Base-by-base conservation (phyloP, 1,140 invertebrate genomes). In the Drosophila seguyi region DNA sequence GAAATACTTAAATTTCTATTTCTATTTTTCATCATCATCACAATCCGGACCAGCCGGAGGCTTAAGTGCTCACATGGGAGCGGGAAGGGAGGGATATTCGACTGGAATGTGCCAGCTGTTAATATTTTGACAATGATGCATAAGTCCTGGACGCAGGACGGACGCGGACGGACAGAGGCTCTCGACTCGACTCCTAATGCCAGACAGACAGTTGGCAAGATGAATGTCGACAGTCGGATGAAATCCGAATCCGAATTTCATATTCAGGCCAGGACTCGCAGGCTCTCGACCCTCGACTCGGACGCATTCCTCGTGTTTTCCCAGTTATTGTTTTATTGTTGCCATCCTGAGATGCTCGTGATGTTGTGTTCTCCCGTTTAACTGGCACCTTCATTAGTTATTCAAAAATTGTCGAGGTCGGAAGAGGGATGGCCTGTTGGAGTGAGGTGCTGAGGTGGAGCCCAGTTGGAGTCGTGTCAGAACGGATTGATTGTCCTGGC, bases 51-150 rank as follows among this genome's bases (percentile, higher is more conserved):
- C 61, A 53, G 60, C 22, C 36, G 22, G 38, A 38, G 85, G 76
- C 84, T 88, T 75, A 88, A 88, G 68, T 45, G 56, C 83, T 87
- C 83, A 80, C 72, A 83, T 71, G 71, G 57, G 48, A 16, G 18
- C 34, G 42, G 41, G 27, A 44, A 48, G 27, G 22, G 34, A n/a
- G 20, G 29, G 22, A 22, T 25, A 20, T 29, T 29, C 31, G 45
- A 62, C 67, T 63, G 75, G 80, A 79, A 63, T 87, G 85, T 84
- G 81, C 80, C 84, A 88, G 84, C 84, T 88, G 84, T 88, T 88
- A 88, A 88, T 88, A 88, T 88, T 88, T 88, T 90, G 84, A 90
- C 84, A 88, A 88, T 88, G 84, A 88, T 79, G 85, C 85, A 88
- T 77, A 84, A 84, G 84, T 88, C 72, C 72, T 61, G 67, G 79